phyloP scores from a whole-genome alignment of 2,888 invertebrate species.

The Sarcophaga subvicina region DNA sequence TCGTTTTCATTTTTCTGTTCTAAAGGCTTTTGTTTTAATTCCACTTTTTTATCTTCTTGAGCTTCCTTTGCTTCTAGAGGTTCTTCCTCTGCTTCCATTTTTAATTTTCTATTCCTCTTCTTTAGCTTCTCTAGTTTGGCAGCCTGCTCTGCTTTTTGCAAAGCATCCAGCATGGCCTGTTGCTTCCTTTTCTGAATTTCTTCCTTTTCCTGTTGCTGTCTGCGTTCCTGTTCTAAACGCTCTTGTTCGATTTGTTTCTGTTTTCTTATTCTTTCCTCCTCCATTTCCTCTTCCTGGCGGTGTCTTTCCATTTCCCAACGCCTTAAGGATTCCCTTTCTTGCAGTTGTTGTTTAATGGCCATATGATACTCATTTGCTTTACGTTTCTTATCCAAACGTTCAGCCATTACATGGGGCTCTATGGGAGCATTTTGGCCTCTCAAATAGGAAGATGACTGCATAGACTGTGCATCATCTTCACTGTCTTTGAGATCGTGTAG shows the following conservation, averaged over 20 bases:
- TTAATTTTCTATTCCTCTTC: conserved; percentile 77
- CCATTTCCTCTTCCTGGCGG: conserved; percentile 89
- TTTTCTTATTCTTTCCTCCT: conserved; percentile 89
- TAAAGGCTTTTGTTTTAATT: background rate
- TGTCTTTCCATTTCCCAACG: conserved; percentile 89
- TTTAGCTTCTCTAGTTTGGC: conserved; percentile 87
- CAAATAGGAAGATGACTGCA: conserved; percentile 86
- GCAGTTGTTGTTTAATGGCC: conserved; percentile 91
- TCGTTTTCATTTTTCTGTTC: background rate
- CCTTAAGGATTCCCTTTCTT: conserved; percentile 89
- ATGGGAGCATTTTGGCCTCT: conserved; percentile 93
- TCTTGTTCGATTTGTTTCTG: conserved; percentile 88
- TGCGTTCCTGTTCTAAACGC: conserved; percentile 88
- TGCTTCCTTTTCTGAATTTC: conserved; percentile 88
- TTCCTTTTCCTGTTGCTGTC: conserved; percentile 86
- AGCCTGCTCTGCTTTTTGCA: conserved; percentile 89
- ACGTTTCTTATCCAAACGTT: conserved; percentile 90
- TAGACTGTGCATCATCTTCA: conserved; percentile 80
- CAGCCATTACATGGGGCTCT: conserved; percentile 90
- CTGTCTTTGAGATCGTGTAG: conserved; percentile 83
- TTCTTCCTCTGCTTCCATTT: conserved; percentile 66
- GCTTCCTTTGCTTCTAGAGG: background rate
- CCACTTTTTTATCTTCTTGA: background rate
- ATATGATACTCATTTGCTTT: conserved; percentile 93
- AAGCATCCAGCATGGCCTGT: conserved; percentile 88